phyloP scores from a whole-genome alignment of 2,797 vertebrate species.

The Alfaro cultratus region DNA sequence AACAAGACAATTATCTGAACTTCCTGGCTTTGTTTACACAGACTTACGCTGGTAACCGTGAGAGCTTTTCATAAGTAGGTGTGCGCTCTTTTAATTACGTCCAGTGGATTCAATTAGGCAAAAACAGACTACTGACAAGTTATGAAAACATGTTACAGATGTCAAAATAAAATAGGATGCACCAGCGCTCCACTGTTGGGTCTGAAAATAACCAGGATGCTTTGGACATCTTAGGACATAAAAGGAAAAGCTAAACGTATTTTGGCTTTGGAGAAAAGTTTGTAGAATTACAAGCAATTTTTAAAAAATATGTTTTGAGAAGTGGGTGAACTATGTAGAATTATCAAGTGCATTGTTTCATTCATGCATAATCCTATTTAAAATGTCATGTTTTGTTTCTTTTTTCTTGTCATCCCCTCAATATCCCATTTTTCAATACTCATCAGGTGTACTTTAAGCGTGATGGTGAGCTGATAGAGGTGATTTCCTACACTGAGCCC shows the following conservation, averaged over 20 bases:
- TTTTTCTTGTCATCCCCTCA: background rate
- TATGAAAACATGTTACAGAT: background rate
- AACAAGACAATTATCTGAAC: slow-evolving; percentile 2
- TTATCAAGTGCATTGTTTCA: background rate
- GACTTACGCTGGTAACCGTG: background rate
- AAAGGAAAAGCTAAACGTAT: background rate
- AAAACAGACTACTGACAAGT: background rate
- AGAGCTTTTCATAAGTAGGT: slow-evolving; percentile 10
- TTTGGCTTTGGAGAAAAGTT: background rate
- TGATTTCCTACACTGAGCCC: slow-evolving; percentile 86
- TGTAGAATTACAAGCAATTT: background rate
- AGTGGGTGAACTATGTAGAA: background rate
- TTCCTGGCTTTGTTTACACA: slow-evolving; percentile 10
- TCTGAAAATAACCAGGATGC: background rate
- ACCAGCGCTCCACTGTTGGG: background rate
- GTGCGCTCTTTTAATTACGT: slow-evolving; percentile 15
- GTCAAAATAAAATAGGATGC: background rate
- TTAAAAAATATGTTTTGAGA: background rate
- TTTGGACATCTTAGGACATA: background rate
- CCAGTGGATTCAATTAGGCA: slow-evolving; percentile 18
- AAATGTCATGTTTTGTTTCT: slow-evolving; percentile 2
- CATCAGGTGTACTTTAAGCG: slow-evolving; percentile 94
- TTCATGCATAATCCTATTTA: background rate
- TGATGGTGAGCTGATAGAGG: slow-evolving; percentile 92
- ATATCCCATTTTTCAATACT: slow-evolving; percentile 4